Base-by-base conservation (phyloP, 2,113 vertebrate genomes). In the Numenius arquata region DNA sequence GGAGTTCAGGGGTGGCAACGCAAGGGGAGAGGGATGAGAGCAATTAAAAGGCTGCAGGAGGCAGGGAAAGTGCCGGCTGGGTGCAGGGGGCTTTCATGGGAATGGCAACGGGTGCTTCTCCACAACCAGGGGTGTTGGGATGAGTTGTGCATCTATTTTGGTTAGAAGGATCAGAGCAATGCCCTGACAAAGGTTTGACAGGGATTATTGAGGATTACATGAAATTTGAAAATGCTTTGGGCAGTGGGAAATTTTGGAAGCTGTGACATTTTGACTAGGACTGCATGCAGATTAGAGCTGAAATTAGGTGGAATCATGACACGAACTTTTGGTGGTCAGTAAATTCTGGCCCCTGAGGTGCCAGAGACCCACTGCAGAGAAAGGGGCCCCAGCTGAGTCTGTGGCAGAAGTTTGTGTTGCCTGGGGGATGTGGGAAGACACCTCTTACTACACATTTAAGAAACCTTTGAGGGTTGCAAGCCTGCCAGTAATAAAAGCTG, bases 31-130 rank as follows among this genome's bases (percentile, higher is more conserved):
- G 43, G 26, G 8, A 63, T 61, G 20, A 93, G 43, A 20, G 47
- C 47, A 75, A 75, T 72, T 88, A 63, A 63, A 93, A 85, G 15
- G 27, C 62, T 82, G 13, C 23, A 82, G 71, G 66, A 94, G 52
- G 20, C 26, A 85, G 48, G n/a, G 53, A 40, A 89, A 78, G 53
- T 75, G 58, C 36, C 88, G 85, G 65, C 36, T 87, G 77, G 45
- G 40, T 72, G 52, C 52, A 50, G 45, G 27, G 38, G 27, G 2
- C 30, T 92, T 86, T 62, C 50, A 41, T 0, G 4, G 63, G 32
- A 74, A 77, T 0, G 0, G 22, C 25, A 71, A 32, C 0, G 3
- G 11, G 4, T 50, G 34, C 21, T 59, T 4, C 55, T 58, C 56
- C 12, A 5, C 25, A 63, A 0, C 4, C 15, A 62, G 32, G n/a